These are phyloP conservation scores for Micrasema minimum DNA, from an alignment of 1,140 invertebrate genomes.

Conservation along the genomic window DNA sequence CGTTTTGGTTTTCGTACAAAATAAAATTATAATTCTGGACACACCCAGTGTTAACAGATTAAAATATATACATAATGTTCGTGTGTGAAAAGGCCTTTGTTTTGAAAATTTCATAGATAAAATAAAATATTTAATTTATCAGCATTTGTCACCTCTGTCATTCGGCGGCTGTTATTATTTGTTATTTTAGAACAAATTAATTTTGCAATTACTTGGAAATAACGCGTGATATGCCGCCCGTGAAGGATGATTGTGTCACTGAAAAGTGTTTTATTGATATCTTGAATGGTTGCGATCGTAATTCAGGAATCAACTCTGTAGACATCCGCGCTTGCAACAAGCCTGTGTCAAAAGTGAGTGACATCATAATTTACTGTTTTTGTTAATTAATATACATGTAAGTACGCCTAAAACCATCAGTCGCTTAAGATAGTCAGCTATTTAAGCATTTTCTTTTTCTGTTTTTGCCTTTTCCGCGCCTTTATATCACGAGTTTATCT, in stretches of 20 bases:
- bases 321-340: slow-evolving; percentile 67
- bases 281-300: slow-evolving; percentile 63
- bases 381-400: slow-evolving; percentile 18
- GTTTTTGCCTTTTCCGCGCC: not conserved
- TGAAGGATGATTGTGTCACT: slow-evolving; percentile 64
- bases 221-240: slow-evolving; percentile 63
- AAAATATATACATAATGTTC: too few species aligned
- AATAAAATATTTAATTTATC: not conserved
- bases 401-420: slow-evolving; percentile 20
- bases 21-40: too few species aligned
- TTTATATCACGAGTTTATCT: not conserved
- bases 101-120: slow-evolving; percentile 12
- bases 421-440: slow-evolving; percentile 11
- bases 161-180: slow-evolving; percentile 25
- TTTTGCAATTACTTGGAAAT: slow-evolving; percentile 3
- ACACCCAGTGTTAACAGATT: too few species aligned
- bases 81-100: slow-evolving; percentile 13
- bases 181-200: slow-evolving; percentile 41
- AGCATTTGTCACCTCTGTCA: slow-evolving; percentile 38
- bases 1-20: too few species aligned
- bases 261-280: slow-evolving; percentile 65
- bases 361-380: slow-evolving; percentile 41
- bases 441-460: not conserved
- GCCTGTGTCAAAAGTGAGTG: slow-evolving; percentile 64
- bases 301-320: slow-evolving; percentile 62